Evolutionary conservation across 2,797 vertebrate species (phyloP).

Genomic region (Chromobotia macracanthus): DNA sequence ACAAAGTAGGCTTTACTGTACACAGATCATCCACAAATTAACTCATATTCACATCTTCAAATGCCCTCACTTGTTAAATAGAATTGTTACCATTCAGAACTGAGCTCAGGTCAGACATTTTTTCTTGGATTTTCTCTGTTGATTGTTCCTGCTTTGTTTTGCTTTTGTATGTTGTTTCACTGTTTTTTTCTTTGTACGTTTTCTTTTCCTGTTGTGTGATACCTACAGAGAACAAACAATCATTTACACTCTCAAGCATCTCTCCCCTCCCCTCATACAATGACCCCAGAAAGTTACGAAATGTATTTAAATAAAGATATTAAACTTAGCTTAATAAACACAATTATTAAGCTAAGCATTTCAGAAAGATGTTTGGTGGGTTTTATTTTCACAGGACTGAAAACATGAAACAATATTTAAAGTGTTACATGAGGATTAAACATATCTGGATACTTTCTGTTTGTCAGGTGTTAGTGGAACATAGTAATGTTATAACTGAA

Average conservation of each 20-base stretch:
- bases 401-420: too few relatives aligned
- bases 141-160: slow-evolving; percentile 19
- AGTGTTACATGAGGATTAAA: too few relatives aligned
- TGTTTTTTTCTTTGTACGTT: slow-evolving; percentile 1
- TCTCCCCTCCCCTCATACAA: neutral
- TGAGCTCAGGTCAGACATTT: neutral
- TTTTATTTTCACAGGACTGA: too few relatives aligned
- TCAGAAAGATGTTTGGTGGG: too few relatives aligned
- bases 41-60: neutral
- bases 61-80: too few relatives aligned
- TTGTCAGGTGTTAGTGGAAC: too few relatives aligned
- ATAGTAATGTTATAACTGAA: neutral
- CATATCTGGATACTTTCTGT: too few relatives aligned
- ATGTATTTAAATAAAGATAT: too few relatives aligned
- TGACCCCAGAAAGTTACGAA: too few relatives aligned
- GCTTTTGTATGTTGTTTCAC: neutral
- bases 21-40: neutral
- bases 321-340: neutral
- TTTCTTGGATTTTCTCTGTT: neutral
- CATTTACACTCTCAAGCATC: slow-evolving; percentile 24
- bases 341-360: too few relatives aligned
- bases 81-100: neutral
- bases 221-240: slow-evolving; percentile 50
- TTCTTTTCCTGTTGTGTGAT: neutral
- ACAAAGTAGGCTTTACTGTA: too few relatives aligned